These are phyloP conservation scores for Chionoecetes opilio DNA, from an alignment of 1,140 invertebrate genomes.

Conservation along the genomic window DNA sequence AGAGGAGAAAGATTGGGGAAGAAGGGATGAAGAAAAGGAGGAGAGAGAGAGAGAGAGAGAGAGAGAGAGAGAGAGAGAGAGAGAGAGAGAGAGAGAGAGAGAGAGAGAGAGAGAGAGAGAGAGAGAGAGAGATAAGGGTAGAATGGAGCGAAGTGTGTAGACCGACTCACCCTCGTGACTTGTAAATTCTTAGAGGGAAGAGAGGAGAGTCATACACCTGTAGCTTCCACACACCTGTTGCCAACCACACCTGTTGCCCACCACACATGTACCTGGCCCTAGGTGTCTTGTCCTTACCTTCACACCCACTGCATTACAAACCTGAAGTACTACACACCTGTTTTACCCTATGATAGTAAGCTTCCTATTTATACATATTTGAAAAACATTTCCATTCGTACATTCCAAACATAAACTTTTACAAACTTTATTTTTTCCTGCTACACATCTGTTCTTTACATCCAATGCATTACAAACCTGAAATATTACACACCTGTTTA, in stretches of 20 bases:
- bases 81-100: constrained; percentile 27
- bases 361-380: no score
- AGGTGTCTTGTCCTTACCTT: not conserved
- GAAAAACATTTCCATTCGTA: no score
- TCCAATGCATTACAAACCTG: not conserved
- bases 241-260: not conserved
- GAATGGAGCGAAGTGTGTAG: no score
- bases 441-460: not conserved
- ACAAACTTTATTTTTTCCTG: no score
- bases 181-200: not conserved
- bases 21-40: not conserved
- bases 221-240: not conserved
- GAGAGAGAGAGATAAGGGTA: not conserved
- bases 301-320: not conserved
- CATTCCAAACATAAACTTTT: no score
- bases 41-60: not conserved
- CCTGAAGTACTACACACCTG: not conserved
- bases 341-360: no score
- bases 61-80: constrained; percentile 27
- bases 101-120: constrained; percentile 14
- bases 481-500: not conserved
- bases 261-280: not conserved
- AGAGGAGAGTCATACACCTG: not conserved
- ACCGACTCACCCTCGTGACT: not conserved
- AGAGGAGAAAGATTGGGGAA: no score